These are phyloP conservation scores for Bucorvus abyssinicus DNA, from an alignment of 2,797 vertebrate species.

Conservation along the genomic window DNA sequence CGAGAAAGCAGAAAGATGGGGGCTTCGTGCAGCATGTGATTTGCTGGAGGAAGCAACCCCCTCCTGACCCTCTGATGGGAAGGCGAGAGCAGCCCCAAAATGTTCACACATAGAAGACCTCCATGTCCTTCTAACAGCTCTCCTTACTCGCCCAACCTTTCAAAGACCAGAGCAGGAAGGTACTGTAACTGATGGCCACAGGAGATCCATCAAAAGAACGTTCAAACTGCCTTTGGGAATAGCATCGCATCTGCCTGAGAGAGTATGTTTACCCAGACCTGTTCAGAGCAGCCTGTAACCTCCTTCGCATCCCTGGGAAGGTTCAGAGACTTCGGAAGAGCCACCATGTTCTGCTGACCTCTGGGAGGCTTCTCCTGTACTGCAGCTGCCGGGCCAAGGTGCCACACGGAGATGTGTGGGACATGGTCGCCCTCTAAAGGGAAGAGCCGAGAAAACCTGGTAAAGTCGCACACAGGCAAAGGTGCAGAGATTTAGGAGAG, in stretches of 20 bases:
- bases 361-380: background rate
- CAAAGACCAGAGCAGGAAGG: background rate
- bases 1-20: background rate
- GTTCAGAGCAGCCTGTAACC: background rate
- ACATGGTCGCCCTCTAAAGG: conserved; percentile 59
- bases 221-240: background rate
- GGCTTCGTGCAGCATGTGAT: background rate
- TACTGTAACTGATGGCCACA: background rate
- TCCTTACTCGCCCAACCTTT: background rate
- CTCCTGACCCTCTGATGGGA: background rate
- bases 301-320: background rate
- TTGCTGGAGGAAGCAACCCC: background rate
- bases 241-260: background rate
- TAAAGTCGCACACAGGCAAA: background rate
- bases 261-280: background rate
- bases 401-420: background rate
- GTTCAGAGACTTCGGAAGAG: background rate
- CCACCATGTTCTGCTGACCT: background rate
- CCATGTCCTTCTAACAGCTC: background rate
- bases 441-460: background rate
- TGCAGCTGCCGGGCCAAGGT: background rate
- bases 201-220: background rate
- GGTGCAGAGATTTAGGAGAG: background rate
- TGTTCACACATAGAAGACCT: background rate
- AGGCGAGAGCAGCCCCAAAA: background rate